Evolutionary conservation across 2,113 vertebrate species (phyloP).

Genomic region (Stomatorhinus ivindoensis): DNA sequence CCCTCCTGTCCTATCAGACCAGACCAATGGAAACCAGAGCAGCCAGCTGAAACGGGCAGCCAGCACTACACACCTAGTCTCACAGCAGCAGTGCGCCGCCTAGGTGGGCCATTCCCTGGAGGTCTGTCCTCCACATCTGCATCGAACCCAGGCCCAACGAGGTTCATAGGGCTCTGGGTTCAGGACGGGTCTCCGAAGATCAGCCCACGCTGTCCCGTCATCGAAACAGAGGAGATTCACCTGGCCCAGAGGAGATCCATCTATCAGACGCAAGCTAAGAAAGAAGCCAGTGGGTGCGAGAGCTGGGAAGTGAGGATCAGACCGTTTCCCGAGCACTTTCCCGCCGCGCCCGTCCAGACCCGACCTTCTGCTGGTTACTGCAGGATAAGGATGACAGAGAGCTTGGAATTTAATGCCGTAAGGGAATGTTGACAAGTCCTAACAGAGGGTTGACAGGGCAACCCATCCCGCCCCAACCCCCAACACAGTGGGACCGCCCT

Average conservation of each 20-base stretch:
- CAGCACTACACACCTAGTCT: neutral
- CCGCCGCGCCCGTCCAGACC: neutral
- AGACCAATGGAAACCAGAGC: conserved; percentile 3
- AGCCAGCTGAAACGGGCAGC: neutral
- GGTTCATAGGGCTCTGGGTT: neutral
- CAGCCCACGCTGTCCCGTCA: neutral
- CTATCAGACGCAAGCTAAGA: neutral
- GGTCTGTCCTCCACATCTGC: neutral
- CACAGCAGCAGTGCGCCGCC: neutral
- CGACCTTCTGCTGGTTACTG: neutral
- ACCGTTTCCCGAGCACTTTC: neutral
- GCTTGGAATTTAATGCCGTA: neutral
- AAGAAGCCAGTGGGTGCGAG: neutral
- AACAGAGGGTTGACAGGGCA: neutral
- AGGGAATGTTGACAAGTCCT: neutral
- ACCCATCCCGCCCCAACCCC: neutral
- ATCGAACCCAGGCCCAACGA: neutral
- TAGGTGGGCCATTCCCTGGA: neutral
- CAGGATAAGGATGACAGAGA: neutral
- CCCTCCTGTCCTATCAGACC: neutral
- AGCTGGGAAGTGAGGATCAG: neutral
- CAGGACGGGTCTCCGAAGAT: neutral
- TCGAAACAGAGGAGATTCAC: neutral
- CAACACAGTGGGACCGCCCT: neutral
- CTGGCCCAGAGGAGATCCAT: neutral